These are phyloP conservation scores for Ormyrus labotus DNA, from an alignment of 2,888 invertebrate genomes.

Conservation along the genomic window DNA sequence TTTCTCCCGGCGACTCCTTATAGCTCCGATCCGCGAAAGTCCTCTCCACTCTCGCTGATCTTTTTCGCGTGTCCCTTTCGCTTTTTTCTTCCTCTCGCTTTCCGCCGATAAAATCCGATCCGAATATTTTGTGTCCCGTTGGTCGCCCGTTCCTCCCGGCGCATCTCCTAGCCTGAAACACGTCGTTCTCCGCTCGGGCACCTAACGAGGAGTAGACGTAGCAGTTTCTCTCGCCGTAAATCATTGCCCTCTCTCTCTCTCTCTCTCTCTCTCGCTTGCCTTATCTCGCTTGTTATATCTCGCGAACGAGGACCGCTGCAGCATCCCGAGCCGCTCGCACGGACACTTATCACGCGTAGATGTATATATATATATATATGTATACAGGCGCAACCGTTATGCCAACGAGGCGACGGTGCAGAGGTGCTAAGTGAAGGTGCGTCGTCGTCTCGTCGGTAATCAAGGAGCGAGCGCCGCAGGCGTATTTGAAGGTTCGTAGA, in stretches of 20 bases:
- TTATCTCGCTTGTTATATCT: slow-evolving; percentile 42
- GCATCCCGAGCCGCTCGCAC: neutral
- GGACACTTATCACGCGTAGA: too few relatives aligned
- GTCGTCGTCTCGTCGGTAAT: slow-evolving; percentile 10
- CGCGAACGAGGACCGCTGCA: neutral
- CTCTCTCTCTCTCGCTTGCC: neutral
- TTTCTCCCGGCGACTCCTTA: too few relatives aligned
- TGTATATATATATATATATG: too few relatives aligned
- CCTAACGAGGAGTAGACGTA: slow-evolving; percentile 10
- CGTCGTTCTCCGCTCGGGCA: neutral
- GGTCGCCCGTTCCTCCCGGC: too few relatives aligned
- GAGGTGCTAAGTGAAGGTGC: slow-evolving; percentile 9
- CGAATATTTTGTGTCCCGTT: neutral
- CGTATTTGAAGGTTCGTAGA: neutral
- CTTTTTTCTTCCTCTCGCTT: neutral
- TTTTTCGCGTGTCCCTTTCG: neutral
- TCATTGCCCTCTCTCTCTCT: slow-evolving; percentile 8
- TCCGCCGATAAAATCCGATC: slow-evolving; percentile 3
- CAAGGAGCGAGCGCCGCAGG: slow-evolving; percentile 2
- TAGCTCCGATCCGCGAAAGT: too few relatives aligned
- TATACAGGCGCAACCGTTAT: neutral
- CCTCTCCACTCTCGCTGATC: neutral
- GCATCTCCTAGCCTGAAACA: neutral
- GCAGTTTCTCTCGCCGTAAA: slow-evolving; percentile 29
- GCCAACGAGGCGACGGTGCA: neutral